A percentile compares a stretch with the other conserved stretches of the same genome.
These are phyloP conservation scores for Drosophila barbarae DNA, from an alignment of 2,888 invertebrate genomes.

Conservation along the genomic window DNA sequence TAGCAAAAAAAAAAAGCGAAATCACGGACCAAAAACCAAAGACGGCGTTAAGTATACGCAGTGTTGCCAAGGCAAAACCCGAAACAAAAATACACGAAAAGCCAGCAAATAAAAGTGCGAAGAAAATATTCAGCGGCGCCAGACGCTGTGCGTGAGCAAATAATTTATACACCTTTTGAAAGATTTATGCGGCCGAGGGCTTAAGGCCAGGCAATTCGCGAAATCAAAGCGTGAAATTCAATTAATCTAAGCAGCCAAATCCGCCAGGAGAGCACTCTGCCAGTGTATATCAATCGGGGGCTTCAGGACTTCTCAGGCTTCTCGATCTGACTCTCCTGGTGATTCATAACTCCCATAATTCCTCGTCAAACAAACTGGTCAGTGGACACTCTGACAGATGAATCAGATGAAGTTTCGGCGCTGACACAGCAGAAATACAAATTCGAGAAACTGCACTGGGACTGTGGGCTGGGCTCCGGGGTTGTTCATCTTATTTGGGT, in stretches of 20 bases:
- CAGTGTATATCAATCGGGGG: not conserved
- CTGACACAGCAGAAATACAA: constrained; percentile 60
- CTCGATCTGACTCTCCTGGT: constrained; percentile 25
- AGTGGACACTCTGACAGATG: constrained; percentile 51
- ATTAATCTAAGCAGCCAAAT: constrained; percentile 63
- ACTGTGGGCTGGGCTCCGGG: constrained; percentile 16
- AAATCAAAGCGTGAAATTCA: constrained; percentile 76
- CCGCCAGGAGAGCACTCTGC: constrained; percentile 1
- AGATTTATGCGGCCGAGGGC: constrained; percentile 62
- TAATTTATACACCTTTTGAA: constrained; percentile 73
- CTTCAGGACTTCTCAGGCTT: constrained; percentile 20
- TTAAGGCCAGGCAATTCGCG: constrained; percentile 53
- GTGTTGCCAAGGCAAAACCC: constrained; percentile 39
- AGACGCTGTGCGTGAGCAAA: constrained; percentile 61
- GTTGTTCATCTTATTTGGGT: constrained; percentile 61
- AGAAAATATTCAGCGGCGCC: constrained; percentile 26
- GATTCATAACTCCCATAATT: constrained; percentile 56
- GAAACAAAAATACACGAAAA: constrained; percentile 5
- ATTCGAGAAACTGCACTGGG: constrained; percentile 33
- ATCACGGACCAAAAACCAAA: constrained; percentile 27
- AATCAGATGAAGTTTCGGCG: constrained; percentile 55
- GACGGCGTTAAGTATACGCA: constrained; percentile 58
- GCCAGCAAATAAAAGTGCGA: constrained; percentile 35
- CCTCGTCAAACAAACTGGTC: constrained; percentile 21
- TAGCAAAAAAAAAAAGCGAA: constrained; percentile 33